Evolutionary conservation across 1,140 invertebrate genomes (phyloP).

Genomic region (Aporrectodea caliginosa): DNA sequence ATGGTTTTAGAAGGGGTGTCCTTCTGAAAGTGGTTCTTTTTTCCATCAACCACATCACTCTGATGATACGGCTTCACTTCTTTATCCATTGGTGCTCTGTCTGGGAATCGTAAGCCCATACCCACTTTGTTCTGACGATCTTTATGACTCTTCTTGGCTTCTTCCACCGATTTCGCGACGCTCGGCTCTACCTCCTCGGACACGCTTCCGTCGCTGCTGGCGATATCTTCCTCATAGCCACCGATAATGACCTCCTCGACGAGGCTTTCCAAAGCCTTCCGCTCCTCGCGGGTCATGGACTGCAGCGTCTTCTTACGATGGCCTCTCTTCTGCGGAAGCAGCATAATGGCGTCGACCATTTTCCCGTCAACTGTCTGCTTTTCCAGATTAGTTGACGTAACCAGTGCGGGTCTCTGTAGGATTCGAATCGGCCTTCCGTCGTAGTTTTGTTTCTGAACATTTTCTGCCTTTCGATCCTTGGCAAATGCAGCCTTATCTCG

Average conservation of each 20-base stretch:
- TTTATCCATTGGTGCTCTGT: neutral
- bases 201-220: conserved; percentile 18
- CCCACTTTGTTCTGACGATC: neutral
- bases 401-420: neutral
- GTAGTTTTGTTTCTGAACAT: neutral
- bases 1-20: conserved; percentile 1
- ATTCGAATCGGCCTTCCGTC: neutral
- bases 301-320: conserved; percentile 25
- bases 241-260: conserved; percentile 34
- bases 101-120: neutral
- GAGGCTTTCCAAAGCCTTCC: conserved; percentile 31
- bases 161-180: neutral
- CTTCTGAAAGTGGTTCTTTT: conserved; percentile 17
- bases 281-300: conserved; percentile 30
- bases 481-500: neutral
- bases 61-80: neutral
- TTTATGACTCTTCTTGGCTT: neutral
- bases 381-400: too few relatives aligned
- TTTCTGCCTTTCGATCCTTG: neutral
- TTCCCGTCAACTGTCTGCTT: neutral
- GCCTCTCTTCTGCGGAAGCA: neutral
- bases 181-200: conserved; percentile 10
- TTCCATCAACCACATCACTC: conserved; percentile 8
- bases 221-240: conserved; percentile 23
- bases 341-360: neutral